Evolutionary conservation across 1,140 invertebrate genomes (phyloP).

Genomic region (Calycopis cecrops): DNA sequence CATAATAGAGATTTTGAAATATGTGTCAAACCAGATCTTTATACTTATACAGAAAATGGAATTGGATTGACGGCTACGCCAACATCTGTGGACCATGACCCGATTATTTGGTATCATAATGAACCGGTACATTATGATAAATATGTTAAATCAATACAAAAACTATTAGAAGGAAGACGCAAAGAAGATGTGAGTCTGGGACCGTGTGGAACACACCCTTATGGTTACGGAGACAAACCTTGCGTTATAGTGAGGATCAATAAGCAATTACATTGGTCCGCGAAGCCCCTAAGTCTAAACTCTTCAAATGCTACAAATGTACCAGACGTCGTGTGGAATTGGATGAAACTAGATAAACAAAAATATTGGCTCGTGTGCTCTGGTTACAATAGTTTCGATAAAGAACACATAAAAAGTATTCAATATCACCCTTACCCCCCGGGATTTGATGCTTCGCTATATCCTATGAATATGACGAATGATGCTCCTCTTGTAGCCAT

Average conservation of each 20-base stretch:
- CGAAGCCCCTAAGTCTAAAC: constrained; percentile 34
- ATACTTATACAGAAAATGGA: constrained; percentile 39
- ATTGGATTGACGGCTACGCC: constrained; percentile 54
- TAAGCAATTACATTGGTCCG: constrained; percentile 46
- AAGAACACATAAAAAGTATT: constrained; percentile 52
- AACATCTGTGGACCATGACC: constrained; percentile 35
- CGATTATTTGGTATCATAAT: constrained; percentile 51
- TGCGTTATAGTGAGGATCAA: constrained; percentile 59
- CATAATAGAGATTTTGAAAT: constrained; percentile 25
- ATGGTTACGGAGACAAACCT: constrained; percentile 51
- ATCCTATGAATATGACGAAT: constrained; percentile 34
- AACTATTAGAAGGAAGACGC: constrained; percentile 31
- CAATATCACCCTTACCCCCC: constrained; percentile 57
- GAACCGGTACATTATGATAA: constrained; percentile 41
- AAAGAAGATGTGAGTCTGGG: constrained; percentile 40
- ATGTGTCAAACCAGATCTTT: constrained; percentile 31
- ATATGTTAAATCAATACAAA: constrained; percentile 43
- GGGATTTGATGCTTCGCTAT: constrained; percentile 45
- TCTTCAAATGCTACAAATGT: constrained; percentile 25
- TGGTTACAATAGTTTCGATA: constrained; percentile 50
- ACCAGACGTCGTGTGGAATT: constrained; percentile 37
- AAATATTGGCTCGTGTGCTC: constrained; percentile 52
- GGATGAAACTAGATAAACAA: constrained; percentile 38
- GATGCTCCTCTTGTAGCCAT: constrained; percentile 46
- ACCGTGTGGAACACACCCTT: constrained; percentile 47